Conservation (phyloP, 2,797 vertebrate genomes). For the Gymnocypris eckloni region DNA sequence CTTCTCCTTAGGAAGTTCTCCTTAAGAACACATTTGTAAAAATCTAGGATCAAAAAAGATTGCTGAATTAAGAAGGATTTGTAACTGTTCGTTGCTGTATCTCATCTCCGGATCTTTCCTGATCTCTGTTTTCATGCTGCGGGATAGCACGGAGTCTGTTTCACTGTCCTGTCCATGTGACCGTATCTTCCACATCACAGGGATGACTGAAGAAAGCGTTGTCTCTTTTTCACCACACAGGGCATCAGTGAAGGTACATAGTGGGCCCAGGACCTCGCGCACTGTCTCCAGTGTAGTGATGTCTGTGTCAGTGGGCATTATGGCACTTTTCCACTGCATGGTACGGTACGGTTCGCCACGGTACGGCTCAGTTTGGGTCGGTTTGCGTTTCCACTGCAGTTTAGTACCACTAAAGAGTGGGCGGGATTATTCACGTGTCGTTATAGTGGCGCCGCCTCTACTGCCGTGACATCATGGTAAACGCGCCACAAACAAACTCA, state of each 20-base stretch:
- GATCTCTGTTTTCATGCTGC: not conserved
- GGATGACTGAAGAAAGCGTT: not conserved
- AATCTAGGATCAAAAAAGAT: not conserved
- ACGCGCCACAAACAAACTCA: no score
- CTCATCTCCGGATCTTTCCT: not conserved
- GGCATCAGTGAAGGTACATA: slow-evolving; percentile 47
- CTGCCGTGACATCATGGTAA: no score
- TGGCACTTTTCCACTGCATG: no score
- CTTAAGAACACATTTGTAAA: no score
- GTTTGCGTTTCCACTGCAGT: no score
- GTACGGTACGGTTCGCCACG: no score
- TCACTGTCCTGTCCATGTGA: not conserved
- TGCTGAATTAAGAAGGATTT: slow-evolving; percentile 3
- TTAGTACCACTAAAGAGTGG: no score
- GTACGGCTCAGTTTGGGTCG: no score
- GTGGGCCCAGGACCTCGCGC: slow-evolving; percentile 25
- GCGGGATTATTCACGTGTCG: no score
- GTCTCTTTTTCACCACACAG: slow-evolving; percentile 41
- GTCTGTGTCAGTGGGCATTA: slow-evolving; percentile 10
- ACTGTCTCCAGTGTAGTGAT: slow-evolving; percentile 38
- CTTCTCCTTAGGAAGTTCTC: no score
- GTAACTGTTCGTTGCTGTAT: not conserved
- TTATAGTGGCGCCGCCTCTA: no score
- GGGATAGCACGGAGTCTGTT: no score
- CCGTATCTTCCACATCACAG: not conserved